Evolutionary conservation across 2,113 vertebrate species (phyloP).

Genomic region (Chloropsis hardwickii): DNA sequence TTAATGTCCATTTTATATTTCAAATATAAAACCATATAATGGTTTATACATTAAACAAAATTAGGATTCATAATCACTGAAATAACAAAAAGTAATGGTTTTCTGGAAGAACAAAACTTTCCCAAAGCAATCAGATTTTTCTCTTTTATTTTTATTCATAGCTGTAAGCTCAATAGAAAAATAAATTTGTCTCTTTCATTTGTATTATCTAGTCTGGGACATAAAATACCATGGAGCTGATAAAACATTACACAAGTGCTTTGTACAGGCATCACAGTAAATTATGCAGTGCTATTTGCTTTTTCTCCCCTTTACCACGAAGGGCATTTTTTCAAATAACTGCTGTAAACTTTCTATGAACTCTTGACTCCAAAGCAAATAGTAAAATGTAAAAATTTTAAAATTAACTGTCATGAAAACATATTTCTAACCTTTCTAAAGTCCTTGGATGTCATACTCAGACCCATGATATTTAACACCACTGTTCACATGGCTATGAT

Average conservation of each 20-base stretch:
- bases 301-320: not conserved
- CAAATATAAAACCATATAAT: not conserved
- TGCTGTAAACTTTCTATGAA: not conserved
- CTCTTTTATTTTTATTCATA: not conserved
- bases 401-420: not conserved
- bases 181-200: not conserved
- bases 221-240: not conserved
- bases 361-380: not conserved
- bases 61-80: not conserved
- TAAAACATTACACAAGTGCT: not conserved
- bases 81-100: not conserved
- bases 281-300: not conserved
- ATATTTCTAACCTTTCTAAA: not conserved
- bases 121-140: not conserved
- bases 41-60: not conserved
- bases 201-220: not conserved
- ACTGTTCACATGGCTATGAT: not conserved
- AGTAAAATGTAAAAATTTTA: not conserved
- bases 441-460: not conserved
- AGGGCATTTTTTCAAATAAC: not conserved
- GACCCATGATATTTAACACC: not conserved
- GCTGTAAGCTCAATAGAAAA: slow-evolving; percentile 9
- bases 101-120: not conserved
- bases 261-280: not conserved
- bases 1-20: not conserved